Evolutionary conservation across 2,113 vertebrate genomes (phyloP).

Genomic region (Hippocampus abdominalis): DNA sequence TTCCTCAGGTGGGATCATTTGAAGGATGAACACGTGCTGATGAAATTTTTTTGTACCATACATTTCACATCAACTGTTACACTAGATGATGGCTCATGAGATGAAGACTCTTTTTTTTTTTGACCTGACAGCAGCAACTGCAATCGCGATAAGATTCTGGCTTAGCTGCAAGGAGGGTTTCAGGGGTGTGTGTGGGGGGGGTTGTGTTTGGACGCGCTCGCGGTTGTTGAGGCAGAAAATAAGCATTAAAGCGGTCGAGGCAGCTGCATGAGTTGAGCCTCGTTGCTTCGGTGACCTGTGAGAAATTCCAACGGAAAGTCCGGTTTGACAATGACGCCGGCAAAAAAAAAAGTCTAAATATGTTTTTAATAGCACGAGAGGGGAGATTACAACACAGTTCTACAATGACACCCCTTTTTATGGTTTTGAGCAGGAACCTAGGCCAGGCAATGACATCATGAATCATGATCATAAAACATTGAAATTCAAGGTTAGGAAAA

Average conservation of each 20-base stretch:
- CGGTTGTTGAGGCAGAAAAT: slow-evolving; percentile 5
- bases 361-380: slow-evolving; percentile 1
- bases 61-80: neutral
- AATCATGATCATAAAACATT: slow-evolving; percentile 8
- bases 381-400: neutral
- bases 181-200: neutral
- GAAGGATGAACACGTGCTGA: slow-evolving; percentile 28
- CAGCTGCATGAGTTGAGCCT: neutral
- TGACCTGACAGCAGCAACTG: neutral
- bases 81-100: neutral
- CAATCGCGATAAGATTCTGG: neutral
- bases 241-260: neutral
- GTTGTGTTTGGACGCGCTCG: neutral
- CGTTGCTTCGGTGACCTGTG: neutral
- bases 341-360: neutral
- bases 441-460: slow-evolving; percentile 6
- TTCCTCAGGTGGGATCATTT: slow-evolving; percentile 50
- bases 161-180: neutral
- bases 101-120: neutral
- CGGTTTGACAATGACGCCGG: neutral
- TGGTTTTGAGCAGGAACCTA: neutral
- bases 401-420: neutral
- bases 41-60: slow-evolving; percentile 13
- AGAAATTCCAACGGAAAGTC: neutral
- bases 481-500: neutral